Conservation (phyloP, 2,797 vertebrate species). For the Mormyrops attenuatus region DNA sequence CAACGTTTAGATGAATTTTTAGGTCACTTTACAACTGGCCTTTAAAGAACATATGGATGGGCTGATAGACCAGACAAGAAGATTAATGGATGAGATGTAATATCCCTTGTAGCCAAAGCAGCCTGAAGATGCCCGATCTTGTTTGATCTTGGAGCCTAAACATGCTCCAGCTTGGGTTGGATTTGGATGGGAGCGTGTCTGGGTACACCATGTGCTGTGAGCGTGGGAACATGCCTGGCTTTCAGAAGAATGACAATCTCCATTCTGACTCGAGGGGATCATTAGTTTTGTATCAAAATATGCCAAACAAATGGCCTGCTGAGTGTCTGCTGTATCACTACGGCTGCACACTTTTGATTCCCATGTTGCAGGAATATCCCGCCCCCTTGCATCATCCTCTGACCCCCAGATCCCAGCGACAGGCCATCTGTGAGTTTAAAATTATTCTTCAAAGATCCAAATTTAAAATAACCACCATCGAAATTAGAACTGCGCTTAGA, state of each 20-base stretch:
- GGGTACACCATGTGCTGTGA: background rate
- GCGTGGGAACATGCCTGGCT: background rate
- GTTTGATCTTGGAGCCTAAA: background rate
- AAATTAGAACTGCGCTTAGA: background rate
- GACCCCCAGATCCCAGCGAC: background rate
- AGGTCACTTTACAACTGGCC: conserved; percentile 25
- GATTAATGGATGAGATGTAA: conserved; percentile 12
- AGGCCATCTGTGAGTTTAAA: background rate
- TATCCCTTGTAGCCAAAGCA: background rate
- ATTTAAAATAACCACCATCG: background rate
- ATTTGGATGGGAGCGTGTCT: background rate
- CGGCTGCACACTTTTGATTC: background rate
- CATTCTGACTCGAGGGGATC: background rate
- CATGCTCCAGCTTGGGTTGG: background rate
- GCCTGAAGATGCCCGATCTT: background rate
- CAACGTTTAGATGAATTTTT: conserved; percentile 32
- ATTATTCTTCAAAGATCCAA: background rate
- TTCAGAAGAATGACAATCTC: background rate
- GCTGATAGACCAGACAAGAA: background rate
- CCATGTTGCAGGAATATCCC: background rate
- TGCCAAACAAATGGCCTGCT: background rate
- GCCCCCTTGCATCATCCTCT: background rate
- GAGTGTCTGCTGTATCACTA: background rate
- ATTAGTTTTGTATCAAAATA: conserved; percentile 6
- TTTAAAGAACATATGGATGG: background rate